Conservation (phyloP, 2,888 invertebrate genomes). For the Seira ritae region DNA sequence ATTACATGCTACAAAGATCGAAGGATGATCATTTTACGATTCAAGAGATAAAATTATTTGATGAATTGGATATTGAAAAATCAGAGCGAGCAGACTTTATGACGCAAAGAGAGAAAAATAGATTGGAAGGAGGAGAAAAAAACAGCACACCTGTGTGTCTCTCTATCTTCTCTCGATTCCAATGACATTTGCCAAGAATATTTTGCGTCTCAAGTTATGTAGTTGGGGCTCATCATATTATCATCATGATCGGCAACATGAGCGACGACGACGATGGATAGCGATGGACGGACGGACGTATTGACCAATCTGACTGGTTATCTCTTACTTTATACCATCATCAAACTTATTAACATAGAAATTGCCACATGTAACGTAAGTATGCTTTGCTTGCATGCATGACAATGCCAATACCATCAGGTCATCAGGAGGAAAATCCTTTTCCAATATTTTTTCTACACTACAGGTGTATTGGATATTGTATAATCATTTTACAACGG, state of each 20-base stretch:
- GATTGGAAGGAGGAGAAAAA: slow-evolving; percentile 32
- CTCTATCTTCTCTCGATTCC: slow-evolving; percentile 47
- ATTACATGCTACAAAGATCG: background rate
- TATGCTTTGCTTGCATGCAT: too few species aligned
- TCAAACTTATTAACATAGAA: slow-evolving; percentile 38
- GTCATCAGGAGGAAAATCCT: background rate
- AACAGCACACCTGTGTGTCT: slow-evolving; percentile 48
- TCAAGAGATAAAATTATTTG: slow-evolving; percentile 13
- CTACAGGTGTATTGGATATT: slow-evolving; percentile 49
- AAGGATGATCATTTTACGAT: background rate
- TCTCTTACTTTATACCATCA: slow-evolving; percentile 15
- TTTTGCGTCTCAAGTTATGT: slow-evolving; percentile 58
- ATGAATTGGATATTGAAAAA: slow-evolving; percentile 34
- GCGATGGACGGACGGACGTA: too few species aligned
- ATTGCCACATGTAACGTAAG: slow-evolving; percentile 16
- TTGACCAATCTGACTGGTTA: slow-evolving; percentile 45
- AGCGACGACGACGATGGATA: slow-evolving; percentile 23
- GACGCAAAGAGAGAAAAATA: slow-evolving; percentile 44
- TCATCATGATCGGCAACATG: background rate
- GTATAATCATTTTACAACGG: slow-evolving; percentile 17
- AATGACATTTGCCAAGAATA: slow-evolving; percentile 65
- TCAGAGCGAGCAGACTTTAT: slow-evolving; percentile 60
- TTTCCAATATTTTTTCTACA: slow-evolving; percentile 56
- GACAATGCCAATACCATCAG: background rate
- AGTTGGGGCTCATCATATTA: background rate